Evolutionary conservation across 2,888 invertebrate genomes (phyloP).

Genomic region (Heliconius aoede): DNA sequence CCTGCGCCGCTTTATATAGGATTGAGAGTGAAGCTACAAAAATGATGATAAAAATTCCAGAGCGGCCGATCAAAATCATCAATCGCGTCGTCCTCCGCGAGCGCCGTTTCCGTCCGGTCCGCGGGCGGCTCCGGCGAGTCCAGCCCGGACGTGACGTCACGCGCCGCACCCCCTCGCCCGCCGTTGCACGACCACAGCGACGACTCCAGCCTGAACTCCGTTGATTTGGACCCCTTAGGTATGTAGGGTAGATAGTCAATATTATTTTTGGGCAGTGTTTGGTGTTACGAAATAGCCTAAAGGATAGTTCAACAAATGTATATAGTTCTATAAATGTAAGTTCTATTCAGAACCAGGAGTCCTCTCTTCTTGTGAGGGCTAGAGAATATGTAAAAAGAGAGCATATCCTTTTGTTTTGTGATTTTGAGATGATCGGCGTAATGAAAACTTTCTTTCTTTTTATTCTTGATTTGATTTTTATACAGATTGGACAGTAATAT

Average conservation of each 20-base stretch:
- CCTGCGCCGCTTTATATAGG: no score
- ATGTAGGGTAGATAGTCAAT: constrained; percentile 53
- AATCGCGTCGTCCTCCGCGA: constrained; percentile 77
- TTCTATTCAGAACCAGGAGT: no score
- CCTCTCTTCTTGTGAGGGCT: no score
- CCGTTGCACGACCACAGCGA: constrained; percentile 86
- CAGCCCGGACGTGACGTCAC: constrained; percentile 81
- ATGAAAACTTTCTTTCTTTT: no score
- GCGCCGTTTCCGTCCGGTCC: constrained; percentile 79
- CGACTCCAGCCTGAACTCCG: constrained; percentile 96
- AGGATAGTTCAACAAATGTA: no score
- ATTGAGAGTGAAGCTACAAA: not conserved
- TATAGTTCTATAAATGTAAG: no score
- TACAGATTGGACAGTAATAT: no score
- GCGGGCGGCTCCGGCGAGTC: constrained; percentile 77
- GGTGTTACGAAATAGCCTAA: not conserved
- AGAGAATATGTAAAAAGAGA: no score
- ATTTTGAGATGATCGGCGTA: no score
- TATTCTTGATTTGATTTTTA: no score
- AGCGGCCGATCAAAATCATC: constrained; percentile 85
- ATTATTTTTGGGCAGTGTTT: not conserved
- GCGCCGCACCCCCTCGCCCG: constrained; percentile 74
- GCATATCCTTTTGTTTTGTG: no score
- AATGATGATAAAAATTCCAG: constrained; percentile 60
- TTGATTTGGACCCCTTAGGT: constrained; percentile 90